Conservation (phyloP, 2,888 invertebrate genomes). For the Chrysolina haemoptera region DNA sequence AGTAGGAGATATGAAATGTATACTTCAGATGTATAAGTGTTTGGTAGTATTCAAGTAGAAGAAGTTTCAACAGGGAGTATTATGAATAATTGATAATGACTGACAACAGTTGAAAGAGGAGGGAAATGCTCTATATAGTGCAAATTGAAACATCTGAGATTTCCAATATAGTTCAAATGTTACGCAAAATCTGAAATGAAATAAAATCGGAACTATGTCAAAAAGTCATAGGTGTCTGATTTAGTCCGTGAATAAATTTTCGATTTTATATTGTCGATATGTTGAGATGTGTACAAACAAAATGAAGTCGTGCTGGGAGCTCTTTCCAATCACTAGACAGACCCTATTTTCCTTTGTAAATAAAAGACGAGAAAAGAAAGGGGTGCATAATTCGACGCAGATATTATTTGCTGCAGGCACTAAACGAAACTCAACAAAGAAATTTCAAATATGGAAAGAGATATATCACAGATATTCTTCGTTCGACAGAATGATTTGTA, state of each 20-base stretch:
- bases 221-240: not conserved
- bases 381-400: constrained; percentile 30
- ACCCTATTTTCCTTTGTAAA: constrained; percentile 23
- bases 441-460: constrained; percentile 6
- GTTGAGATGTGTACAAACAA: constrained; percentile 14
- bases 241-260: not conserved
- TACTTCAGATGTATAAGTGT: no score
- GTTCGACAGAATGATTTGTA: no score
- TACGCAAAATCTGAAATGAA: not conserved
- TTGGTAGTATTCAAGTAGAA: no score
- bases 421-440: constrained; percentile 21
- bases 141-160: no score
- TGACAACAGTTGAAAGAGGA: no score
- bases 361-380: constrained; percentile 16
- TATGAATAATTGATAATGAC: no score
- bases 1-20: no score
- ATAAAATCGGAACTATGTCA: not conserved
- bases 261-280: not conserved
- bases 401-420: constrained; percentile 24
- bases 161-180: not conserved
- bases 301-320: constrained; percentile 16
- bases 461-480: not conserved
- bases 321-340: constrained; percentile 15
- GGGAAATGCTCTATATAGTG: no score
- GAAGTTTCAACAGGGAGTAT: no score